phyloP scores from a whole-genome alignment of 2,888 invertebrate species.

The Stenoptilia bipunctidactyla region DNA sequence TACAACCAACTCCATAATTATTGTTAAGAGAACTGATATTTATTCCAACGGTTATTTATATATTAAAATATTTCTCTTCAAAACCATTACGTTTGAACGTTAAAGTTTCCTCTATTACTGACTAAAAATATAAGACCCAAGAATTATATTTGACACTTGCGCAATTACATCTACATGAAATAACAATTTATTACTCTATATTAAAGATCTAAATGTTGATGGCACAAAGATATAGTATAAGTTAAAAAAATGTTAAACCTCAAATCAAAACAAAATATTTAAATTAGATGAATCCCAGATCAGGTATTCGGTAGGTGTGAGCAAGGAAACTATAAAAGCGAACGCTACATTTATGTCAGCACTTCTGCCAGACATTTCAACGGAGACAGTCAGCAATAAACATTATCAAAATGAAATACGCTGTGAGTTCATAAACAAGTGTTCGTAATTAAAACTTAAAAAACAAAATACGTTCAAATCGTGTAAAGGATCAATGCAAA shows the following conservation, averaged over 20 bases:
- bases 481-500: too few relatives aligned
- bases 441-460: too few relatives aligned
- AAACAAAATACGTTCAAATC: too few relatives aligned
- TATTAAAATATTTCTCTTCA: too few relatives aligned
- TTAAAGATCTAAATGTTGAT: background rate
- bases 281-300: background rate
- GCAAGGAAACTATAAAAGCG: background rate
- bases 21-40: too few relatives aligned
- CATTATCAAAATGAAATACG: slow-evolving; percentile 13
- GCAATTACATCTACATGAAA: background rate
- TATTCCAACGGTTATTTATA: too few relatives aligned
- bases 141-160: too few relatives aligned
- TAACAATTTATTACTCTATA: background rate
- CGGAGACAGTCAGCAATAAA: background rate
- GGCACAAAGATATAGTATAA: background rate
- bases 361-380: background rate
- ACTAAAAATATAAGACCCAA: too few relatives aligned
- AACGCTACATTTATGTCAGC: background rate
- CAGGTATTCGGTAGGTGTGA: background rate
- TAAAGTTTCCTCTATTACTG: too few relatives aligned
- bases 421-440: too few relatives aligned
- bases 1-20: too few relatives aligned
- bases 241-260: background rate
- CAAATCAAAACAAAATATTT: background rate
- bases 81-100: too few relatives aligned